phyloP scores from a whole-genome alignment of 2,888 invertebrate species.

The Patella depressa region DNA sequence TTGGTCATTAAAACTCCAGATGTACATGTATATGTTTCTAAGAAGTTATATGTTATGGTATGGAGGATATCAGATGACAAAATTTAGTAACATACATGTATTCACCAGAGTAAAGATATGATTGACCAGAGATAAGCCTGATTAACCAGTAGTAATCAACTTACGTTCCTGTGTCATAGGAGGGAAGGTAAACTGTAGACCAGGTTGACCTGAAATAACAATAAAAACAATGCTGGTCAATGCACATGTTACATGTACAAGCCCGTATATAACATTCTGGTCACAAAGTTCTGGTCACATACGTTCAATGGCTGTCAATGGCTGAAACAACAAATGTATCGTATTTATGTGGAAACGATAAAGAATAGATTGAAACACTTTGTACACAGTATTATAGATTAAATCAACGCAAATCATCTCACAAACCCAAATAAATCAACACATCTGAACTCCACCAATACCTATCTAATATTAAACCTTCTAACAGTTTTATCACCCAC shows the following conservation, averaged over 20 bases:
- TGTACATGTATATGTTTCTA: constrained; percentile 1
- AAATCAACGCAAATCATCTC: too few relatives aligned
- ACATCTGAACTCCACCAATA: not conserved
- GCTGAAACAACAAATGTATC: too few relatives aligned
- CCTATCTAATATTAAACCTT: too few relatives aligned
- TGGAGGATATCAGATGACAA: not conserved
- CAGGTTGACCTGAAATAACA: constrained; percentile 49
- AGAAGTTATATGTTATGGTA: not conserved
- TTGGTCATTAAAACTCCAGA: too few relatives aligned
- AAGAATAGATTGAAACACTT: not conserved
- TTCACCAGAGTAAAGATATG: too few relatives aligned
- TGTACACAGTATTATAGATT: too few relatives aligned
- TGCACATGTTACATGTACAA: not conserved
- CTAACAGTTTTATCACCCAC: too few relatives aligned
- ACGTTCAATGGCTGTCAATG: not conserved
- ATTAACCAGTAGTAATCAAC: constrained; percentile 15
- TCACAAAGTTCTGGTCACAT: not conserved
- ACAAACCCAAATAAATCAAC: too few relatives aligned
- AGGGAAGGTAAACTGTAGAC: constrained; percentile 49
- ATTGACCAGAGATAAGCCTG: too few relatives aligned
- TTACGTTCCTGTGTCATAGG: constrained; percentile 52
- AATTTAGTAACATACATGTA: not conserved
- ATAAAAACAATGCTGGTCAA: constrained; percentile 19
- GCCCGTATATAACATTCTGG: too few relatives aligned
- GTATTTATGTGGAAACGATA: not conserved